Conservation (phyloP, 2,797 vertebrate species). For the Odontamblyopus lacepedii region DNA sequence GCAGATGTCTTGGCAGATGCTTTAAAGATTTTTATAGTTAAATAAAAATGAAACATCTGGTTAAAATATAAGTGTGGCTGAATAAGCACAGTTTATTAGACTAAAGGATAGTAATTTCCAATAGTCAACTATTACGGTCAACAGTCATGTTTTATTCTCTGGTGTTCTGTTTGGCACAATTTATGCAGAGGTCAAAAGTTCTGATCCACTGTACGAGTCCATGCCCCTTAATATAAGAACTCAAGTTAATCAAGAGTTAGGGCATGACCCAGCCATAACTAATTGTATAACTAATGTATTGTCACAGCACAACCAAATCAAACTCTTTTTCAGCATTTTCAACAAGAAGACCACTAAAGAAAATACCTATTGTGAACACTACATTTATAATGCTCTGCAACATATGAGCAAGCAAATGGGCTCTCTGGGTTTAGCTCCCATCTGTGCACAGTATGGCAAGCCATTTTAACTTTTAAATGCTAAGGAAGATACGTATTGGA, state of each 20-base stretch:
- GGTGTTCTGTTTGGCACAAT: no score
- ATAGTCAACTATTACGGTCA: no score
- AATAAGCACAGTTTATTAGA: not conserved
- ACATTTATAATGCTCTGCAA: constrained; percentile 36
- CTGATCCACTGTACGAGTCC: no score
- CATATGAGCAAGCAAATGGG: constrained; percentile 49
- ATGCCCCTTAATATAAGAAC: no score
- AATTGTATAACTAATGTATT: not conserved
- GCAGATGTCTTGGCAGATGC: constrained; percentile 24
- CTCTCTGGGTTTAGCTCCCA: constrained; percentile 65
- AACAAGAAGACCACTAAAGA: not conserved
- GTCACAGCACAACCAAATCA: not conserved
- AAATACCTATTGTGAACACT: not conserved
- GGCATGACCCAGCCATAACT: not conserved
- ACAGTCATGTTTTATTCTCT: no score
- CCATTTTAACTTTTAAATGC: no score
- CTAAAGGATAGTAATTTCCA: no score
- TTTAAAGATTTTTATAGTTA: not conserved
- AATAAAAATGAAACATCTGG: constrained; percentile 1
- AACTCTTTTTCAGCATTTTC: constrained; percentile 20
- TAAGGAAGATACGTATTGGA: no score
- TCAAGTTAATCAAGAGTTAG: no score
- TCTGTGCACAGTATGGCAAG: constrained; percentile 59
- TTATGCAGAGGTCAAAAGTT: no score
- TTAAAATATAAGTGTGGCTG: constrained; percentile 2